These are phyloP conservation scores for Bombylius discolor DNA, from an alignment of 2,888 invertebrate genomes.

Conservation along the genomic window DNA sequence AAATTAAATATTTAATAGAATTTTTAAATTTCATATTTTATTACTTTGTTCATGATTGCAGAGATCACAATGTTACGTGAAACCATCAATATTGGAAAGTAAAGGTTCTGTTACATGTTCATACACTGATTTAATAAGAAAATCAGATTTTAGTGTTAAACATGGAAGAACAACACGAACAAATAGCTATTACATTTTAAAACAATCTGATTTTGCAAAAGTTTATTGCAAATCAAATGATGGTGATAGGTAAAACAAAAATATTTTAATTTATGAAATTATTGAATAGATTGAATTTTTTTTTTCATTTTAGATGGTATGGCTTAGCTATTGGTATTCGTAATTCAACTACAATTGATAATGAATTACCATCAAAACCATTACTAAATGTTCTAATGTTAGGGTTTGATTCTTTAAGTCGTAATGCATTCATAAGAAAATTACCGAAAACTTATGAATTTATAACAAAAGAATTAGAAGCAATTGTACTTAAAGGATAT, in stretches of 20 bases:
- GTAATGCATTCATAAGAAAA: conserved; percentile 65
- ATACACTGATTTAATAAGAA: conserved; percentile 58
- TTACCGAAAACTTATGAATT: conserved; percentile 62
- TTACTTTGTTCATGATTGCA: conserved; percentile 13
- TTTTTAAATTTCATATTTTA: not conserved
- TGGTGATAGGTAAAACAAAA: conserved; percentile 24
- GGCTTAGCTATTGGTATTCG: conserved; percentile 52
- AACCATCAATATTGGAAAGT: conserved; percentile 26
- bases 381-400: conserved; percentile 63
- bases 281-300: not conserved
- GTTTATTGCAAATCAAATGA: conserved; percentile 45
- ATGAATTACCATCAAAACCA: conserved; percentile 16
- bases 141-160: conserved; percentile 47
- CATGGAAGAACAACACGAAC: conserved; percentile 42
- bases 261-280: not conserved
- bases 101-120: conserved; percentile 37
- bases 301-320: conserved; percentile 41
- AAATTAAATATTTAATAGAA: conserved; percentile 17
- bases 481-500: conserved; percentile 57
- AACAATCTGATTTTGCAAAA: conserved; percentile 56
- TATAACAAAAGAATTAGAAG: conserved; percentile 46
- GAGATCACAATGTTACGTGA: conserved; percentile 34
- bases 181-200: conserved; percentile 46
- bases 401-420: conserved; percentile 79
- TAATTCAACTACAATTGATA: conserved; percentile 28